Percentiles rank a stretch among this genome's conserved stretches.
Conservation (phyloP, 2,797 vertebrate genomes). For the Propithecus perrieri region DNA sequence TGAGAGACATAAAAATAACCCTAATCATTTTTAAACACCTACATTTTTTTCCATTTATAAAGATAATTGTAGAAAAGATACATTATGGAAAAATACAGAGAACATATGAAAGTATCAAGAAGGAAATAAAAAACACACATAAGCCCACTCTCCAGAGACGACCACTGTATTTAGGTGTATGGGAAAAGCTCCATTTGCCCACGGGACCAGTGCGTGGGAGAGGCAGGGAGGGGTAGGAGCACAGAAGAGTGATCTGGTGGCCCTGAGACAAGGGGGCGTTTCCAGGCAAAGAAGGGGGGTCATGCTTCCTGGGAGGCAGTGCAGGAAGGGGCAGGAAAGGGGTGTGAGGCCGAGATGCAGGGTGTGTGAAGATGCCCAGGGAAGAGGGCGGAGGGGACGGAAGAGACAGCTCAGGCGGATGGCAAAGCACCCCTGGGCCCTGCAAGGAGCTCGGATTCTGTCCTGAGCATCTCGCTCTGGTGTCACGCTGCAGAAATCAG, state of each 20-base stretch:
- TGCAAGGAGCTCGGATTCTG: neutral
- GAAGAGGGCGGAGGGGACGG: neutral
- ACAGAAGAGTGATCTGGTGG: neutral
- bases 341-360: too few relatives aligned
- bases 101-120: neutral
- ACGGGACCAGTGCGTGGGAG: too few relatives aligned
- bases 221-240: neutral
- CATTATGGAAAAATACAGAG: neutral
- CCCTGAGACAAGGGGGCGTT: neutral
- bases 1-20: neutral
- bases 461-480: neutral
- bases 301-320: neutral
- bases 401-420: neutral
- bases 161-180: neutral
- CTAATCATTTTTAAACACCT: neutral
- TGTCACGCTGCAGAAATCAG: neutral
- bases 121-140: neutral
- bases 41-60: neutral
- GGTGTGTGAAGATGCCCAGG: neutral
- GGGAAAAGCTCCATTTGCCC: neutral
- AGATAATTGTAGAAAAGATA: neutral
- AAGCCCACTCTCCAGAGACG: neutral
- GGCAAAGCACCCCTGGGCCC: neutral
- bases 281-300: neutral
- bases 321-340: neutral